phyloP scores from a whole-genome alignment of 1,140 invertebrate genomes.

The honey bee (Apis mellifera) region Amel_HAv3.1 CM009940.2:10982501-10983000 shows the following conservation, averaged over 20 bases:
- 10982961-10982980: slow-evolving; percentile 68
- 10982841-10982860: too few species aligned
- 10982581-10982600: not conserved
- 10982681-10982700: not conserved
- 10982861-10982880: slow-evolving; percentile 28
- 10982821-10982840: not conserved
- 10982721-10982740: slow-evolving; percentile 34
- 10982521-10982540: not conserved
- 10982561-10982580: too few species aligned
- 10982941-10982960: slow-evolving; percentile 70
- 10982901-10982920: not conserved
- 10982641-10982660: too few species aligned
- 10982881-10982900: slow-evolving; percentile 30
- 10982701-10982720: not conserved
- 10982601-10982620: not conserved
- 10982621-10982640: not conserved
- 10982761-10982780: slow-evolving; percentile 64
- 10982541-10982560: too few species aligned
- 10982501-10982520: not conserved
- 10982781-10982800: slow-evolving; percentile 66
- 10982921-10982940: slow-evolving; percentile 58
- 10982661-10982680: not conserved
- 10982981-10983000: slow-evolving; percentile 70
- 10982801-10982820: slow-evolving; percentile 44
- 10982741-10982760: slow-evolving; percentile 57